Evolutionary conservation across 2,888 invertebrate species (phyloP).

Genomic region (Urechis unicinctus): DNA sequence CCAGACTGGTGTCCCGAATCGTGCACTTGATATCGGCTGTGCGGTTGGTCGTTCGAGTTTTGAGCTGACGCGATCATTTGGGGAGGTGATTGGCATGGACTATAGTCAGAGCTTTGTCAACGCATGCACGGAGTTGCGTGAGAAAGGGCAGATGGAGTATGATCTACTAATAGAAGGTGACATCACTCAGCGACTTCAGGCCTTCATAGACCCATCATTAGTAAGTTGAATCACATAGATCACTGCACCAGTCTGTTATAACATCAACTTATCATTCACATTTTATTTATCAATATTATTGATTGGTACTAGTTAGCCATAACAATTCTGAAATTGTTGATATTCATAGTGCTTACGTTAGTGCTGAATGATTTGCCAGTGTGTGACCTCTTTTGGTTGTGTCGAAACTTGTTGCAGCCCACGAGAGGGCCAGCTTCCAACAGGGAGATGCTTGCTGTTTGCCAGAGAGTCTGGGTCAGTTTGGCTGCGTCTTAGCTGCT

Average conservation of each 20-base stretch:
- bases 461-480: constrained; percentile 36
- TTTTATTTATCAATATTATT: constrained; percentile 1
- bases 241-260: too few relatives aligned
- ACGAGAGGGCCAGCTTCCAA: constrained; percentile 28
- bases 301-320: neutral
- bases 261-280: neutral
- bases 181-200: constrained; percentile 28
- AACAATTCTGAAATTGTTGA: neutral
- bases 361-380: neutral
- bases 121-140: constrained; percentile 35
- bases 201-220: constrained; percentile 28
- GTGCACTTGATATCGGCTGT: constrained; percentile 48
- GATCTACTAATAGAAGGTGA: constrained; percentile 39
- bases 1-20: constrained; percentile 24
- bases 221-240: constrained; percentile 31
- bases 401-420: too few relatives aligned
- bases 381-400: neutral
- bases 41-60: constrained; percentile 47
- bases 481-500: constrained; percentile 45
- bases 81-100: constrained; percentile 45
- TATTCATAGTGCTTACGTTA: neutral
- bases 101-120: constrained; percentile 45
- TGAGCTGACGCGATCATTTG: constrained; percentile 37
- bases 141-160: constrained; percentile 31
- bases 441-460: constrained; percentile 48